A percentile compares a stretch with the other conserved stretches of the same genome.
phyloP scores from a whole-genome alignment of 2,888 invertebrate species.

The Cybosia mesomella region DNA sequence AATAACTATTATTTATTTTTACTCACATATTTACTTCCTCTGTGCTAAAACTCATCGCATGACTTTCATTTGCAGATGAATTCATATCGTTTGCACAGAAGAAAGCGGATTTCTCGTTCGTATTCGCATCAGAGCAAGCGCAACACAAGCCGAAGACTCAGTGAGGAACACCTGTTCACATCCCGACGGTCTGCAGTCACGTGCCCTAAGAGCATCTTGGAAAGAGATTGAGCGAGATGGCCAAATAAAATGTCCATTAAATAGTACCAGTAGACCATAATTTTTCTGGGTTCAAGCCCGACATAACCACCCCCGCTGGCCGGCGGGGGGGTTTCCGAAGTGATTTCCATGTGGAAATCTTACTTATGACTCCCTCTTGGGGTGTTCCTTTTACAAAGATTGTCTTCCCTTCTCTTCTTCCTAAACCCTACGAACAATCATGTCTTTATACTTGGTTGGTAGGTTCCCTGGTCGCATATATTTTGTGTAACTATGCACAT shows the following conservation, averaged over 20 bases:
- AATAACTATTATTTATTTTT: no score
- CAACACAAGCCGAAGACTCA: constrained; percentile 75
- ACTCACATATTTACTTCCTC: no score
- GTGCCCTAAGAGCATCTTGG: constrained; percentile 53
- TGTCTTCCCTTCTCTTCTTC: no score
- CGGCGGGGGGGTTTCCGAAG: no score
- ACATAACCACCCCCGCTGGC: no score
- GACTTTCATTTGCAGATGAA: constrained; percentile 80
- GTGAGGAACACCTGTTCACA: constrained; percentile 71
- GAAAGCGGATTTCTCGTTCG: constrained; percentile 86
- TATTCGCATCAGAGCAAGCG: constrained; percentile 79
- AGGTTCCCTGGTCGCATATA: no score
- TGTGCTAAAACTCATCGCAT: neutral
- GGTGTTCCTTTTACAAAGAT: no score
- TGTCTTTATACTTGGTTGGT: no score
- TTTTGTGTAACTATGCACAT: no score
- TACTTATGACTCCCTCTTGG: no score
- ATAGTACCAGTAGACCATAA: neutral
- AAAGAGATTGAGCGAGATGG: neutral
- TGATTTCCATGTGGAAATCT: no score
- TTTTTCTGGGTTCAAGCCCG: neutral
- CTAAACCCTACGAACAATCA: no score
- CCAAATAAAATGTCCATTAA: neutral
- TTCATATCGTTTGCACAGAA: constrained; percentile 87
- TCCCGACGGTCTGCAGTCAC: constrained; percentile 73